A percentile compares a stretch with the other conserved stretches of the same genome.
Conservation (phyloP, 2,797 vertebrate species). For the Sebastes kiyomatsui region DNA sequence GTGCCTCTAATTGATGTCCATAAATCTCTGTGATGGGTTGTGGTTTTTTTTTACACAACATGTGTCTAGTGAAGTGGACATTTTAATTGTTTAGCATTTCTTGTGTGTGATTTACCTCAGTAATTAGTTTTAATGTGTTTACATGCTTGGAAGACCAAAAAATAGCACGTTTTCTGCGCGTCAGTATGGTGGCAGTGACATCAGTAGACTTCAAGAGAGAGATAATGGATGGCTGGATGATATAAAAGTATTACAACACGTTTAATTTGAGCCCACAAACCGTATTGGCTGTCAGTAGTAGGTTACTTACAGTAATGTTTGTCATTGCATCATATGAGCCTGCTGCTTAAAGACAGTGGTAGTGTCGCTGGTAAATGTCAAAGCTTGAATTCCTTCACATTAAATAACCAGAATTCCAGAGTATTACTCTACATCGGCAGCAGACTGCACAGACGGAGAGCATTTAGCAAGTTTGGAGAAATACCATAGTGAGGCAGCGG, state of each 20-base stretch:
- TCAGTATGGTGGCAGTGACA: not conserved
- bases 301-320: not conserved
- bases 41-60: not conserved
- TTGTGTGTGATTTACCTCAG: not conserved
- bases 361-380: not conserved
- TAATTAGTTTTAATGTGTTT: not conserved
- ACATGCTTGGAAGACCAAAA: not conserved
- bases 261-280: not conserved
- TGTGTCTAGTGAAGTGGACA: not conserved
- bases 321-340: not conserved
- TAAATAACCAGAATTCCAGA: not conserved
- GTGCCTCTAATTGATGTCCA: not conserved
- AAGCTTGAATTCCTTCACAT: not conserved
- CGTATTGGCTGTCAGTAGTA: not conserved
- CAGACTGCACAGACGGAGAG: constrained; percentile 28
- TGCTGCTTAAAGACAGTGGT: not conserved
- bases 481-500: constrained; percentile 21
- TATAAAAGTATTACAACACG: not conserved
- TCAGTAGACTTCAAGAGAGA: not conserved
- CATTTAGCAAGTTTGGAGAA: constrained; percentile 40
- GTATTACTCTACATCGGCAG: not conserved
- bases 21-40: too few species aligned
- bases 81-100: not conserved
- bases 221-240: not conserved
- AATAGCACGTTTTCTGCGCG: not conserved